These are phyloP conservation scores for Ligdia adustata DNA, from an alignment of 2,888 invertebrate species.

Conservation along the genomic window DNA sequence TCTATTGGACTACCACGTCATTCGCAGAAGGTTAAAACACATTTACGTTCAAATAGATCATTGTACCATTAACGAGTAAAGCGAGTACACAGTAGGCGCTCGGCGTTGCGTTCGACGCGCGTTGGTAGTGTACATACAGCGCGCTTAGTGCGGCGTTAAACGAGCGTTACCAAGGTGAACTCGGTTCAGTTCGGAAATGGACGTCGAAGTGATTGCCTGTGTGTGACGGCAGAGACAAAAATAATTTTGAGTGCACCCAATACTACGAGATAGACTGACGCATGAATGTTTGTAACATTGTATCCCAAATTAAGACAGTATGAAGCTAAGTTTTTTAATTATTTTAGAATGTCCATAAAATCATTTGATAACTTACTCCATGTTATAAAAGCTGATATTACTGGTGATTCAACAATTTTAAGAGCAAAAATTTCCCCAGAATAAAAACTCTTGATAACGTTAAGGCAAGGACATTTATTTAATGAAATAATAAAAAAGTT, in stretches of 20 bases:
- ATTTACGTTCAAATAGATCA: too few species aligned
- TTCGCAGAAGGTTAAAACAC: too few species aligned
- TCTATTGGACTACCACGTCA: too few species aligned
- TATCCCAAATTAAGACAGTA: conserved; percentile 13
- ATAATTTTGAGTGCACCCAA: conserved; percentile 35
- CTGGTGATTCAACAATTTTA: conserved; percentile 29
- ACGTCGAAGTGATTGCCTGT: background rate
- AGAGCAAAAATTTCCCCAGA: conserved; percentile 37
- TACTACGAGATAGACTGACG: conserved; percentile 36
- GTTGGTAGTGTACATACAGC: background rate
- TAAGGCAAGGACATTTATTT: background rate
- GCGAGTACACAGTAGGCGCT: background rate
- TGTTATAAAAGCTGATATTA: conserved; percentile 1
- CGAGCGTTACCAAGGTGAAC: background rate
- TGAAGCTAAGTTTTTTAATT: conserved; percentile 25
- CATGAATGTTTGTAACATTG: conserved; percentile 29
- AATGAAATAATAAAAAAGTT: background rate
- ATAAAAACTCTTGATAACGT: conserved; percentile 40
- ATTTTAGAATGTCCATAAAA: conserved; percentile 16
- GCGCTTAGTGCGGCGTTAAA: background rate
- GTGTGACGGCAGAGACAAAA: background rate
- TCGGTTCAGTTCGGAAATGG: background rate
- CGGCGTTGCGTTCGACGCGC: background rate
- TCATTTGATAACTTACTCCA: conserved; percentile 18
- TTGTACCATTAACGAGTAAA: conserved; percentile 11